Conservation (phyloP, 92 coral and sea anemone genomes). For the Metridium senile region DNA sequence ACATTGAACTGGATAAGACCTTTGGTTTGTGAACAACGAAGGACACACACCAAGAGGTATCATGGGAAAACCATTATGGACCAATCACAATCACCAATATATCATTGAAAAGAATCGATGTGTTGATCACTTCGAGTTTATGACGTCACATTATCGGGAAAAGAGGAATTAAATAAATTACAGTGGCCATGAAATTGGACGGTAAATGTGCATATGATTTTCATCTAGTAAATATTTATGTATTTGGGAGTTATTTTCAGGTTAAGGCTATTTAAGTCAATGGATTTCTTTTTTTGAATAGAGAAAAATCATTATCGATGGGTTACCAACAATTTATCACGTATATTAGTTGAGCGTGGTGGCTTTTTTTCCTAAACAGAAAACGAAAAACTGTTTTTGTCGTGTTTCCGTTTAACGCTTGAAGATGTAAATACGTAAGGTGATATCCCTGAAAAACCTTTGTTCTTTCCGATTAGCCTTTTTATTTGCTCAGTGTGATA, state of each 20-base stretch:
- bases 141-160: conserved; percentile 71
- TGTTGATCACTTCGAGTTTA: conserved; percentile 73
- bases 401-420: conserved; percentile 37
- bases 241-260: neutral
- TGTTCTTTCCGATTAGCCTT: conserved; percentile 37
- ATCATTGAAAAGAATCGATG: conserved; percentile 22
- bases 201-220: conserved; percentile 12
- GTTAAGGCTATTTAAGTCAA: neutral
- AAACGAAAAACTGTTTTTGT: conserved; percentile 19
- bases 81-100: conserved; percentile 69
- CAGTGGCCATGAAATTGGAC: conserved; percentile 28
- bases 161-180: conserved; percentile 1
- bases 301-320: too few relatives aligned
- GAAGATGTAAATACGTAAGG: conserved; percentile 28
- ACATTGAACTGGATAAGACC: conserved; percentile 3
- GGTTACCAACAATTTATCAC: too few relatives aligned
- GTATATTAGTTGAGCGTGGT: too few relatives aligned
- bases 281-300: too few relatives aligned
- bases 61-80: conserved; percentile 23
- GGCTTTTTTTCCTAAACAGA: neutral
- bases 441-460: conserved; percentile 14
- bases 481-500: conserved; percentile 29
- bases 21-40: conserved; percentile 28
- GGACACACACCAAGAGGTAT: conserved; percentile 19
- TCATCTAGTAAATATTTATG: neutral